Evolutionary conservation across 2,888 invertebrate genomes (phyloP).

Genomic region (Macaria liturata): DNA sequence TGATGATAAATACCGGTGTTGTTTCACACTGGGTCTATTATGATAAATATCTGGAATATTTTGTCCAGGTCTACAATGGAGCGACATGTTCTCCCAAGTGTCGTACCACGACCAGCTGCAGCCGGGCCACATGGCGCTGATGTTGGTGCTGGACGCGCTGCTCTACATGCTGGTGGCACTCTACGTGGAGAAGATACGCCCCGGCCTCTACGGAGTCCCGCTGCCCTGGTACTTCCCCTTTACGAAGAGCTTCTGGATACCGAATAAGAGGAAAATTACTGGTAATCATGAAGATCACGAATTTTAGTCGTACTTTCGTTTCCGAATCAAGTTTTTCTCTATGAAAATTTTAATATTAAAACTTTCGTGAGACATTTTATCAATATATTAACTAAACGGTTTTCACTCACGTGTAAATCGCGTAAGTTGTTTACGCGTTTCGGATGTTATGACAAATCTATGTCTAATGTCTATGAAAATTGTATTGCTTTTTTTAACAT

Average conservation of each 20-base stretch:
- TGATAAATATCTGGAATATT: not conserved
- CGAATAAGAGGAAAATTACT: constrained; percentile 57
- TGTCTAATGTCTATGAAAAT: too few species aligned
- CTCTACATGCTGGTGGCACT: constrained; percentile 90
- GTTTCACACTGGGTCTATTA: too few species aligned
- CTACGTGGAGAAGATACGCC: constrained; percentile 94
- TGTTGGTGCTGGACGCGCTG: constrained; percentile 87
- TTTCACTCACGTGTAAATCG: too few species aligned
- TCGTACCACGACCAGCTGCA: constrained; percentile 89
- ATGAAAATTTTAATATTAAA: too few species aligned
- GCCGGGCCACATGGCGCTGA: constrained; percentile 87
- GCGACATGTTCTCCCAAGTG: constrained; percentile 84
- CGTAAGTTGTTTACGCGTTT: too few species aligned
- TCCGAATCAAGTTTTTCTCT: too few species aligned
- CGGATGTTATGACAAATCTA: too few species aligned
- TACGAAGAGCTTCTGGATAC: constrained; percentile 83
- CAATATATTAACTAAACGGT: too few species aligned
- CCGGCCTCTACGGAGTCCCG: constrained; percentile 93
- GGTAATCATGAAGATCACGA: constrained; percentile 43
- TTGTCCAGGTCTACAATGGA: constrained; percentile 84
- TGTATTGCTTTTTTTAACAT: too few species aligned
- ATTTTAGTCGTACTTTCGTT: too few species aligned
- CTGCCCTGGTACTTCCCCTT: constrained; percentile 93
- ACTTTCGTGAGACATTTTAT: too few species aligned
- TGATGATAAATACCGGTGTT: too few species aligned